Conservation (phyloP, 2,797 vertebrate genomes). For the Apodemus agrarius region DNA sequence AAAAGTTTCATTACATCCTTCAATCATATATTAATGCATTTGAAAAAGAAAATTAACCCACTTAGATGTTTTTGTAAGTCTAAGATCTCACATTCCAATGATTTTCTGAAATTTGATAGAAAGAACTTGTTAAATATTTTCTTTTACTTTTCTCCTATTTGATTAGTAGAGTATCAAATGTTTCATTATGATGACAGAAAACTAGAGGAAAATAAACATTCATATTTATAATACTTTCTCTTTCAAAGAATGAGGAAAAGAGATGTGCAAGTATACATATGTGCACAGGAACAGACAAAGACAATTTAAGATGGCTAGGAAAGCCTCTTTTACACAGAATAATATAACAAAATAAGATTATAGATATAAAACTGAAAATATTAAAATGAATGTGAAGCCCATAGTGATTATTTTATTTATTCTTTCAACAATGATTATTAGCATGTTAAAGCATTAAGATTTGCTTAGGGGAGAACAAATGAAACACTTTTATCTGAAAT, state of each 20-base stretch:
- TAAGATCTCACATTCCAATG: not conserved
- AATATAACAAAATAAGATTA: not conserved
- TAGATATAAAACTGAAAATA: not conserved
- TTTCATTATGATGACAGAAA: not conserved
- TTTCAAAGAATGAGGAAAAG: not conserved
- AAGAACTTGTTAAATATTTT: not conserved
- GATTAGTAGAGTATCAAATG: not conserved
- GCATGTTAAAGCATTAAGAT: not conserved
- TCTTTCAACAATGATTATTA: not conserved
- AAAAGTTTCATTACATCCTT: constrained; percentile 54
- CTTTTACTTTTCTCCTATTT: constrained; percentile 47
- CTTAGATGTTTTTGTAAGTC: constrained; percentile 20
- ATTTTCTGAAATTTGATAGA: constrained; percentile 30
- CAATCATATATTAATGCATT: constrained; percentile 36
- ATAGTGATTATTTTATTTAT: not conserved
- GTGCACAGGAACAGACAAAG: not conserved
- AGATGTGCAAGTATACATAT: not conserved
- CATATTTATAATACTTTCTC: not conserved
- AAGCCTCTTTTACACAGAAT: not conserved
- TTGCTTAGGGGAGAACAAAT: not conserved
- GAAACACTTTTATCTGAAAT: constrained; percentile 41
- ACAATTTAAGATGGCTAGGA: not conserved
- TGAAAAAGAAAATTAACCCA: constrained; percentile 46
- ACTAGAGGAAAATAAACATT: constrained; percentile 34
- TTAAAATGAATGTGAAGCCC: not conserved